Base-by-base conservation (phyloP, 1,140 invertebrate species). In the Camponotus vicinus region DNA sequence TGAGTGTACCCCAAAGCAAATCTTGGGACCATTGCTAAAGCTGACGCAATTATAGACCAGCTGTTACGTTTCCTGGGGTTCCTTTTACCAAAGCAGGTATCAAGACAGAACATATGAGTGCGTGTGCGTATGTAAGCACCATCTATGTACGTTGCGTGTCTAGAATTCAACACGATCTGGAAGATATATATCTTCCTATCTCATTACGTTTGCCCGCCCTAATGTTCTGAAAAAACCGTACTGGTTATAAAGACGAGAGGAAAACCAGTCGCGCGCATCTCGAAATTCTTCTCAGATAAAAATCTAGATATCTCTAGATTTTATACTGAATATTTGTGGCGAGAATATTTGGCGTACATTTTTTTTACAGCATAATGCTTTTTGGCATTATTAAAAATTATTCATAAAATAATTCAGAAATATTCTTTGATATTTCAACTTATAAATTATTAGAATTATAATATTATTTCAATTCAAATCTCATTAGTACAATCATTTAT, bases 21-120 rank as follows among this genome's bases (percentile, higher is more conserved):
- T 90, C 86, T 89, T 83, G 79, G 89, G 71, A 89, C 90, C 92
- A 93, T 93, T 93, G 92, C 91, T 92, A 92, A 91, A 88, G 88
- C 91, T 78, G 88, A 89, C 91, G 91, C 91, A 93, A 93, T 93
- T 93, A 93, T 92, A 86, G 57, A 70, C 91, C 92, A 92, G 92
- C 92, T 93, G 92, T 88, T 75, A 66, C 67, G 67, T 71, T 75
- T 85, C 63, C 82, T 63, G 21, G 66, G 76, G 71, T 61, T 61
- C 88, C 32, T 49, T 66, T 40, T 40, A 42, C 37, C 63, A 45
- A 59, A 63, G 57, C 89, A 90, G 85, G 89, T 87, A 78, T 59
- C 27, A 64, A 69, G 49, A 49, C 77, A 73, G 86, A 40, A n/a
- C 13, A 55, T 79, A 40, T 52, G 32, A 55, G 2, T 32, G 5